Evolutionary conservation across 2,113 vertebrate species (phyloP).

Genomic region (Clarias gariepinus): DNA sequence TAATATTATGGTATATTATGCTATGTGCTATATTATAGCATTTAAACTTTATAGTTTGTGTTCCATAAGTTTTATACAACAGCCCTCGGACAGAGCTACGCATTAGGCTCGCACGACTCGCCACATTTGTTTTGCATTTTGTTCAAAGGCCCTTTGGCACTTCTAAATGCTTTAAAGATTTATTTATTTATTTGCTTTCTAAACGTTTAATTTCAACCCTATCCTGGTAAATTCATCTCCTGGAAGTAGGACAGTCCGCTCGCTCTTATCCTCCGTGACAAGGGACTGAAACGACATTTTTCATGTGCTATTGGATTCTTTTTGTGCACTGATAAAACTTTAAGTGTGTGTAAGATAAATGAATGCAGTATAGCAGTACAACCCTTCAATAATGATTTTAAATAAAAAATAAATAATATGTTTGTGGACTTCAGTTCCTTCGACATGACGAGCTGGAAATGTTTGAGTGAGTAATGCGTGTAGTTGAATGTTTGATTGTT

Average conservation of each 20-base stretch:
- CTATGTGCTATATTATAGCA: too few species aligned
- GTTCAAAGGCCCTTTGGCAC: background rate
- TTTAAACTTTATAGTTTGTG: background rate
- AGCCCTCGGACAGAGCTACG: background rate
- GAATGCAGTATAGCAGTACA: constrained; percentile 47
- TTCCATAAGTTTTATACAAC: background rate
- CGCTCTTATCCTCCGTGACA: background rate
- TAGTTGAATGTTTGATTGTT: background rate
- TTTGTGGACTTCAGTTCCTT: background rate
- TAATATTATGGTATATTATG: too few species aligned
- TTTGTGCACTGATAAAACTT: background rate
- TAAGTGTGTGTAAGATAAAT: constrained; percentile 1
- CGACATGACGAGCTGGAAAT: background rate
- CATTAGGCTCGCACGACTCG: background rate
- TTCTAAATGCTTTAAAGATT: background rate
- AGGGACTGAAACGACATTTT: background rate
- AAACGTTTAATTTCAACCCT: background rate
- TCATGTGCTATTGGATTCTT: background rate
- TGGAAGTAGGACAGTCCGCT: background rate
- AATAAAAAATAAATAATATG: background rate
- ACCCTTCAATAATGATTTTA: background rate
- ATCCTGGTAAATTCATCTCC: background rate
- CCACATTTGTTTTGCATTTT: background rate
- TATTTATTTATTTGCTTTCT: background rate
- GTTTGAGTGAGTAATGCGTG: background rate